Conservation (phyloP, 2,888 invertebrate genomes). For the Autographa pulchrina region DNA sequence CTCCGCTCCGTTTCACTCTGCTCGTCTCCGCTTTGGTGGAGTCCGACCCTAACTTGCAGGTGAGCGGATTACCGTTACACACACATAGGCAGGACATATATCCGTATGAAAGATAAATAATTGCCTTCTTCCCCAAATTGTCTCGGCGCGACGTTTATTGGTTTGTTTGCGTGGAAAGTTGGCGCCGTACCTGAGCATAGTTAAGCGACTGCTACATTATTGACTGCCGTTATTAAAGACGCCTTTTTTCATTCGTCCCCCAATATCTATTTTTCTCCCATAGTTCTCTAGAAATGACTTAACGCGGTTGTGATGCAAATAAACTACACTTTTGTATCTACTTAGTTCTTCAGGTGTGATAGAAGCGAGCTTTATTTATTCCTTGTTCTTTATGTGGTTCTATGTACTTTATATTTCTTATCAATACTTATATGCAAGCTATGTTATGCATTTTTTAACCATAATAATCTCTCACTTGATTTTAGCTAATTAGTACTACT, state of each 20-base stretch:
- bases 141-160: slow-evolving; percentile 81
- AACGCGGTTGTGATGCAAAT: slow-evolving; percentile 56
- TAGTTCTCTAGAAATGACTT: slow-evolving; percentile 59
- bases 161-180: slow-evolving; percentile 79
- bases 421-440: too few relatives aligned
- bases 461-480: too few relatives aligned
- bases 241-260: slow-evolving; percentile 60
- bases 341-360: slow-evolving; percentile 58
- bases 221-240: slow-evolving; percentile 69
- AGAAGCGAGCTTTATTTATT: slow-evolving; percentile 23
- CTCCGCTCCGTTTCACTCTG: too few relatives aligned
- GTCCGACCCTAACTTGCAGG: slow-evolving; percentile 33
- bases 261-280: slow-evolving; percentile 56
- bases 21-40: too few relatives aligned
- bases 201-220: slow-evolving; percentile 67
- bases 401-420: too few relatives aligned
- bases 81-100: slow-evolving; percentile 62
- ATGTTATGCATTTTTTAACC: too few relatives aligned
- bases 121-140: slow-evolving; percentile 75
- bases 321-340: slow-evolving; percentile 59
- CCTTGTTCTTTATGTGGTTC: too few relatives aligned
- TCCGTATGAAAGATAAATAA: slow-evolving; percentile 80
- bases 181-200: slow-evolving; percentile 77
- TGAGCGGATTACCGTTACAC: slow-evolving; percentile 62
- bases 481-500: too few relatives aligned